phyloP scores from a whole-genome alignment of 2,113 vertebrate genomes.

The Proterorhinus semilunaris region DNA sequence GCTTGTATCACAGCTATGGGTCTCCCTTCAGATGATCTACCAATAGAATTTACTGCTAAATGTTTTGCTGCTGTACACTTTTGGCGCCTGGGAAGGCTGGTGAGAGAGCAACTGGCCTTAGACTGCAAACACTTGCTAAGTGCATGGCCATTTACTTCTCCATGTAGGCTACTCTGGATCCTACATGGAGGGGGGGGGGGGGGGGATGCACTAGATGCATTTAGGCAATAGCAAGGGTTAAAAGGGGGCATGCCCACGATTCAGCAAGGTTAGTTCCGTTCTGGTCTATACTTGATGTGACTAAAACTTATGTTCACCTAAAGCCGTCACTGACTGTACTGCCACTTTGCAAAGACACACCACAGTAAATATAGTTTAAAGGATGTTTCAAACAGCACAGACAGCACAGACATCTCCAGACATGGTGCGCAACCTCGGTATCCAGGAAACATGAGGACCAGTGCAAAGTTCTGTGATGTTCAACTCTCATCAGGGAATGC shows the following conservation, averaged over 20 bases:
- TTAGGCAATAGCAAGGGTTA: slow-evolving; percentile 18
- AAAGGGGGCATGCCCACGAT: slow-evolving; percentile 10
- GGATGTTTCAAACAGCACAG: slow-evolving; percentile 15
- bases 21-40: slow-evolving; percentile 55
- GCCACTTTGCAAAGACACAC: slow-evolving; percentile 3
- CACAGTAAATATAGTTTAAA: neutral
- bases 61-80: slow-evolving; percentile 36
- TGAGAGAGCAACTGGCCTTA: slow-evolving; percentile 52
- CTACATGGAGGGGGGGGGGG: too few relatives aligned
- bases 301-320: slow-evolving; percentile 7
- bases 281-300: neutral
- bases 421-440: slow-evolving; percentile 1
- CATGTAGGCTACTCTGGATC: slow-evolving; percentile 5
- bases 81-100: slow-evolving; percentile 37
- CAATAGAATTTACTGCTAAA: slow-evolving; percentile 49
- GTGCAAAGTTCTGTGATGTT: slow-evolving; percentile 2
- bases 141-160: slow-evolving; percentile 32
- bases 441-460: neutral
- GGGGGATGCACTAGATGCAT: slow-evolving; percentile 1
- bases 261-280: slow-evolving; percentile 8
- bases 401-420: neutral
- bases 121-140: slow-evolving; percentile 37
- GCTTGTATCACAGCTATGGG: slow-evolving; percentile 50
- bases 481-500: neutral
- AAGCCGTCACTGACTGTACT: neutral